Percentiles rank a stretch among this genome's conserved stretches.
Conservation (phyloP, 2,888 invertebrate species). For the Calliopum simillimum region DNA sequence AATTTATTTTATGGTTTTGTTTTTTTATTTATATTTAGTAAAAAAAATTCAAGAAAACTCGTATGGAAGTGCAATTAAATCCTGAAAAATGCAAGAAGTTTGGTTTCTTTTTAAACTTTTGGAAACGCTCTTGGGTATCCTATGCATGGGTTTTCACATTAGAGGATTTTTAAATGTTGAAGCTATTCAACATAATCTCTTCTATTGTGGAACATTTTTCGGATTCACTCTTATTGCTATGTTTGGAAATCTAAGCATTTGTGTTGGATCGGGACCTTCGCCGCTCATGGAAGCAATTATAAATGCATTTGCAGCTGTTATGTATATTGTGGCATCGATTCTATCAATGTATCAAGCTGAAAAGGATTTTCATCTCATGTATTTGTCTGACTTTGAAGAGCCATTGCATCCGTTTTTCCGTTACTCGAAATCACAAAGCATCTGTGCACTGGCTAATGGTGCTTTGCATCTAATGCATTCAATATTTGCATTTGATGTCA, state of each 20-base stretch:
- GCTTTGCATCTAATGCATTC: slow-evolving; percentile 53
- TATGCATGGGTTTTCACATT: slow-evolving; percentile 53
- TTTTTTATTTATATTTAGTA: slow-evolving; percentile 8
- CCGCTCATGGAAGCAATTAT: slow-evolving; percentile 50
- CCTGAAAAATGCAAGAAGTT: slow-evolving; percentile 52
- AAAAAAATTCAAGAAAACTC: slow-evolving; percentile 30
- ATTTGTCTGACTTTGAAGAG: slow-evolving; percentile 49
- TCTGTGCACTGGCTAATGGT: slow-evolving; percentile 50
- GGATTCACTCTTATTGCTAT: slow-evolving; percentile 52
- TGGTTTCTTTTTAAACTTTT: slow-evolving; percentile 54
- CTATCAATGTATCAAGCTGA: slow-evolving; percentile 55
- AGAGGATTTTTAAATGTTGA: slow-evolving; percentile 52
- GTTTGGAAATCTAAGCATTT: slow-evolving; percentile 51
- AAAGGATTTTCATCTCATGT: slow-evolving; percentile 54
- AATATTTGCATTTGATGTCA: slow-evolving; percentile 51
- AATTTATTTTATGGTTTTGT: too few relatives aligned
- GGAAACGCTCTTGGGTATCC: slow-evolving; percentile 48
- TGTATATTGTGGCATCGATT: slow-evolving; percentile 49
- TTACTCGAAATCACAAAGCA: slow-evolving; percentile 54
- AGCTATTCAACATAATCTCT: slow-evolving; percentile 51
- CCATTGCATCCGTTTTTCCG: slow-evolving; percentile 52
- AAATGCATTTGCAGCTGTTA: slow-evolving; percentile 41
- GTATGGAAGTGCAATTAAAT: too few relatives aligned
- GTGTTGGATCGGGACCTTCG: slow-evolving; percentile 41
- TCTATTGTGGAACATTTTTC: slow-evolving; percentile 56